Evolutionary conservation across 2,113 vertebrate species (phyloP).

Genomic region (Dromiciops gliroides): DNA sequence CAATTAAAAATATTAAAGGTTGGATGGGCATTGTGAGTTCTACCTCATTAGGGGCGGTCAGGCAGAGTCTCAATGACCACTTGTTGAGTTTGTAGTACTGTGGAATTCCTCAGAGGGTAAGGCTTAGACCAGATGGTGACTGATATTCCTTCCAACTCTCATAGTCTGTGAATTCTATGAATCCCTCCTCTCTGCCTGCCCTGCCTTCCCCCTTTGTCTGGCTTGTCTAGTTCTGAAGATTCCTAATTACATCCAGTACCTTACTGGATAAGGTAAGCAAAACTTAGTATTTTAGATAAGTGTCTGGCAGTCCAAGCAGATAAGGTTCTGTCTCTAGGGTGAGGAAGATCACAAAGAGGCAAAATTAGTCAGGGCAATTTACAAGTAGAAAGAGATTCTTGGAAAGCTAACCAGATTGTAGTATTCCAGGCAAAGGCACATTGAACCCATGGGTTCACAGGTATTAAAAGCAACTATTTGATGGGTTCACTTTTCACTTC

Average conservation of each 20-base stretch:
- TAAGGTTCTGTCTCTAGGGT: background rate
- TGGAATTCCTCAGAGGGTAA: background rate
- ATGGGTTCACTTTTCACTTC: background rate
- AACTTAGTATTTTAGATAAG: background rate
- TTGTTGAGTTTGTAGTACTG: background rate
- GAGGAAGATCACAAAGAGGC: background rate
- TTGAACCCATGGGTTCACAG: background rate
- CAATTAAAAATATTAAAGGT: background rate
- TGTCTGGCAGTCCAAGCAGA: background rate
- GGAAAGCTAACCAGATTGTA: background rate
- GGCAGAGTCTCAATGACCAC: background rate
- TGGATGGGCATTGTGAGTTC: background rate
- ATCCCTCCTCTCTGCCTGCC: background rate
- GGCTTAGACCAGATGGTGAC: background rate
- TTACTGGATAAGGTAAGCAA: background rate
- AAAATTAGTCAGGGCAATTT: background rate
- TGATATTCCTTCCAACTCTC: background rate
- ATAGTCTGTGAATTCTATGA: background rate
- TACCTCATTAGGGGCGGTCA: background rate
- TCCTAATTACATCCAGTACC: background rate
- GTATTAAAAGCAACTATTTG: background rate
- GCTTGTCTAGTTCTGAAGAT: background rate
- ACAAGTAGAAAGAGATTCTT: background rate
- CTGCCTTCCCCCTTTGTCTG: background rate
- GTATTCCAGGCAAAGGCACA: background rate